Percentiles rank a stretch among this genome's conserved stretches.
Evolutionary conservation across 1,140 invertebrate species (phyloP).

Genomic region (Matsumurasca onukii): DNA sequence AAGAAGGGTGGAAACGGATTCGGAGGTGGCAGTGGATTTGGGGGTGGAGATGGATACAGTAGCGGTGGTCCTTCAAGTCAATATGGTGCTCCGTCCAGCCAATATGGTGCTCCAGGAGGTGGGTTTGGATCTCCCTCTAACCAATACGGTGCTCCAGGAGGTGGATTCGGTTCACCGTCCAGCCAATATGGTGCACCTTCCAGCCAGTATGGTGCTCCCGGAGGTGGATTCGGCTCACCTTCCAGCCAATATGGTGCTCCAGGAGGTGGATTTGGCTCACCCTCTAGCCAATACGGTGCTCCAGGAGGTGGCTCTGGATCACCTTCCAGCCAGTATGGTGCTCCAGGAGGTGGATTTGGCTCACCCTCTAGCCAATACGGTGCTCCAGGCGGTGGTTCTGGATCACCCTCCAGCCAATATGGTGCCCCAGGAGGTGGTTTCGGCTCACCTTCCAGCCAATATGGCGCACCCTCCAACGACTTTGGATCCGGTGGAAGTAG

Average conservation of each 20-base stretch:
- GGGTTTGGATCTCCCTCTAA: constrained; percentile 13
- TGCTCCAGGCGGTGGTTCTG: not conserved
- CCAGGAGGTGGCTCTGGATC: constrained; percentile 20
- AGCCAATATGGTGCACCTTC: constrained; percentile 12
- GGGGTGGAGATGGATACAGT: constrained; percentile 15
- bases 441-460: constrained; percentile 32
- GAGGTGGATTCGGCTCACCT: constrained; percentile 19
- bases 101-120: not conserved
- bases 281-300: constrained; percentile 31
- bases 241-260: constrained; percentile 31
- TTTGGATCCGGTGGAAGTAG: constrained; percentile 38
- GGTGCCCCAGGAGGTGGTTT: constrained; percentile 37
- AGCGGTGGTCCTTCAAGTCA: constrained; percentile 13
- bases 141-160: constrained; percentile 14
- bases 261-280: constrained; percentile 10
- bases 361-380: constrained; percentile 31
- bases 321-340: constrained; percentile 32
- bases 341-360: constrained; percentile 12
- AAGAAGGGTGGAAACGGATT: constrained; percentile 12
- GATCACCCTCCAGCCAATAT: constrained; percentile 41
- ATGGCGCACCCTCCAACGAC: constrained; percentile 45
- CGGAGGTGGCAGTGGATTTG: constrained; percentile 9
- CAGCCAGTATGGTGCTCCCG: constrained; percentile 15
- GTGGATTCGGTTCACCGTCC: not conserved
- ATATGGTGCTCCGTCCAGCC: not conserved